phyloP scores from a whole-genome alignment of 2,797 vertebrate genomes.

The Poecilia wingei region DNA sequence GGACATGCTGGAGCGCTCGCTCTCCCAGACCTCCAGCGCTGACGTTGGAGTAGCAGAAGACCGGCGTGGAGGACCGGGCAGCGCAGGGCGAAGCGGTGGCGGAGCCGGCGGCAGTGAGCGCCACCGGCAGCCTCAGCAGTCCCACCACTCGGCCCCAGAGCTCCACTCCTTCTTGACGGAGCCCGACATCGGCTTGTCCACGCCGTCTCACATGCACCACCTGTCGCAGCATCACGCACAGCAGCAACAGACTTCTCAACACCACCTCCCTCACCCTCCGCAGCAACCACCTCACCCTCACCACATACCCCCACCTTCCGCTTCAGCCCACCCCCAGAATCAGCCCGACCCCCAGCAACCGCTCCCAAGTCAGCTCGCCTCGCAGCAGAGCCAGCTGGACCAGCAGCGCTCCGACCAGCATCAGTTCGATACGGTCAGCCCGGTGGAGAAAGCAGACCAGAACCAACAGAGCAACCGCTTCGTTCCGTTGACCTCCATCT shows the following conservation, averaged over 20 bases:
- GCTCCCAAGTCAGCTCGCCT: constrained; percentile 77
- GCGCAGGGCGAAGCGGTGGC: constrained; percentile 67
- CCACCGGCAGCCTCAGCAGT: constrained; percentile 71
- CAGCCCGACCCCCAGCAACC: constrained; percentile 76
- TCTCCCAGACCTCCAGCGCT: constrained; percentile 79
- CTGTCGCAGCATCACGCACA: constrained; percentile 79
- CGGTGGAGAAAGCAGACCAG: constrained; percentile 80
- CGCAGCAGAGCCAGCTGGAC: constrained; percentile 82
- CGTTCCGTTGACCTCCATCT: constrained; percentile 93
- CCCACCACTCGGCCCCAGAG: constrained; percentile 77
- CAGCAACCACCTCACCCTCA: constrained; percentile 72
- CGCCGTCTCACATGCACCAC: constrained; percentile 81
- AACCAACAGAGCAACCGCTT: constrained; percentile 88
- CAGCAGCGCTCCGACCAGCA: constrained; percentile 86
- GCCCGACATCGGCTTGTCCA: constrained; percentile 78
- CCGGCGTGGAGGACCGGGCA: constrained; percentile 67
- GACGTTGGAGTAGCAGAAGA: constrained; percentile 78
- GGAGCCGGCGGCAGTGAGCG: constrained; percentile 61
- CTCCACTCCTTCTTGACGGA: constrained; percentile 84
- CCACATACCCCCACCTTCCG: constrained; percentile 75
- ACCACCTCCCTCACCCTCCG: constrained; percentile 63
- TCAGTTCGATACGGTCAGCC: constrained; percentile 82
- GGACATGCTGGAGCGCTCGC: constrained; percentile 85
- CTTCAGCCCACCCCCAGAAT: constrained; percentile 72
- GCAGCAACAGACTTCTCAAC: constrained; percentile 73